Conservation (phyloP, 2,888 invertebrate genomes). For the Stenchaetothrips biformis region DNA sequence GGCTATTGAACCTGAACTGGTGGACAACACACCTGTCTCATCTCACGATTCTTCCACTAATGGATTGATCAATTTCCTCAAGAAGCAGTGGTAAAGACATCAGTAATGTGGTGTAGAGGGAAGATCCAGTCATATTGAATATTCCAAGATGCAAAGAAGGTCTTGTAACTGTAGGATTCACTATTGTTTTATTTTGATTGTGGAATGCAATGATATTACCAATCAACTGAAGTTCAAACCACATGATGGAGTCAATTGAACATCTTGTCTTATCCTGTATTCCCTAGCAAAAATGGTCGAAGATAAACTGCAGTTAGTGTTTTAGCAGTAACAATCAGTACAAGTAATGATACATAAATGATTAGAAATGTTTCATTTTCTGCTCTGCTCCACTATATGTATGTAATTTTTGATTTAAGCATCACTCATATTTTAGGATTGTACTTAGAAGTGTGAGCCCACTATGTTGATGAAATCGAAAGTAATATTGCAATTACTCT, state of each 20-base stretch:
- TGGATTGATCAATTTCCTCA: constrained; percentile 93
- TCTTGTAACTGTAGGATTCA: neutral
- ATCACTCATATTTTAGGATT: neutral
- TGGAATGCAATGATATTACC: too few relatives aligned
- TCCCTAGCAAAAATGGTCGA: too few relatives aligned
- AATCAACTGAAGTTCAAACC: too few relatives aligned
- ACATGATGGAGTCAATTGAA: too few relatives aligned
- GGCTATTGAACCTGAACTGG: constrained; percentile 93
- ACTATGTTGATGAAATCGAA: neutral
- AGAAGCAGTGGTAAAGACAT: constrained; percentile 51
- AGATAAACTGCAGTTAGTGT: too few relatives aligned
- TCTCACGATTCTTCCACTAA: constrained; percentile 95
- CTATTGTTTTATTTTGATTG: neutral
- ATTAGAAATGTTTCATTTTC: too few relatives aligned
- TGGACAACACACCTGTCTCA: constrained; percentile 58
- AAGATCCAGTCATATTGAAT: neutral
- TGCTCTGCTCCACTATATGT: too few relatives aligned
- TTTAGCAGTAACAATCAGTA: too few relatives aligned
- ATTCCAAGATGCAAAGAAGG: neutral
- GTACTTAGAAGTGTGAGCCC: neutral
- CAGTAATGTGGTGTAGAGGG: neutral
- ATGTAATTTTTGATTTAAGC: neutral
- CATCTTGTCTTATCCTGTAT: too few relatives aligned
- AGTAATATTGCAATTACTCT: neutral
- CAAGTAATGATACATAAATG: too few relatives aligned